phyloP scores from a whole-genome alignment of 2,888 invertebrate species.

The Caradrina kadenii region DNA sequence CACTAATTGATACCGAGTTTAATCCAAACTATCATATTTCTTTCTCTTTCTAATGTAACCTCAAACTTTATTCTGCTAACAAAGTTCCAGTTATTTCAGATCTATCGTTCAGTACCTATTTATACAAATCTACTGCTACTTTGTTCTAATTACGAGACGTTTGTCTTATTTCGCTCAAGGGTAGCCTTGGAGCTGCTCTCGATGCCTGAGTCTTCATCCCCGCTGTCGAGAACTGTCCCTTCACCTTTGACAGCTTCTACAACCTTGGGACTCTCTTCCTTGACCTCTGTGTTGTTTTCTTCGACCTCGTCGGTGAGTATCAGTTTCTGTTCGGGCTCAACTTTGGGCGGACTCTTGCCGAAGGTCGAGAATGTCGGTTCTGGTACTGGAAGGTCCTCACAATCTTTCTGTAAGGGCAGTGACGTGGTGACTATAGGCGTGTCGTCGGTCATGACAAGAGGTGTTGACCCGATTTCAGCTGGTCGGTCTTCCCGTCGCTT shows the following conservation, averaged over 20 bases:
- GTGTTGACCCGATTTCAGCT: slow-evolving; percentile 66
- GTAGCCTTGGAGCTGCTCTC: slow-evolving; percentile 91
- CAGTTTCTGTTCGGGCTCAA: slow-evolving; percentile 77
- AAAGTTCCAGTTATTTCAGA: slow-evolving; percentile 60
- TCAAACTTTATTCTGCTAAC: slow-evolving; percentile 59
- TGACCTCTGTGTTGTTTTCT: slow-evolving; percentile 64
- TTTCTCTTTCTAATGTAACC: slow-evolving; percentile 39
- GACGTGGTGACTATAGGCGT: slow-evolving; percentile 80
- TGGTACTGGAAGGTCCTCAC: slow-evolving; percentile 74
- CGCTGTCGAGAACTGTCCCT: slow-evolving; percentile 91
- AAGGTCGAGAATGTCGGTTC: slow-evolving; percentile 91
- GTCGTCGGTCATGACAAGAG: slow-evolving; percentile 86
- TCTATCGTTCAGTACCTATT: slow-evolving; percentile 55
- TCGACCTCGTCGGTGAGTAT: slow-evolving; percentile 74
- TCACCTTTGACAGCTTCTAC: slow-evolving; percentile 88
- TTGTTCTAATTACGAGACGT: slow-evolving; percentile 76
- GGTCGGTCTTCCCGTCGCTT: slow-evolving; percentile 72
- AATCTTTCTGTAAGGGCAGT: slow-evolving; percentile 73
- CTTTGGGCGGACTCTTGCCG: slow-evolving; percentile 85
- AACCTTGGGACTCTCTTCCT: slow-evolving; percentile 73
- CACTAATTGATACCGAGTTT: slow-evolving; percentile 24
- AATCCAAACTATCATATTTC: slow-evolving; percentile 44
- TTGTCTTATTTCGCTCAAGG: slow-evolving; percentile 86
- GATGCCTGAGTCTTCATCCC: slow-evolving; percentile 92
- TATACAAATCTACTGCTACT: slow-evolving; percentile 62